Percentiles rank a stretch among this genome's conserved stretches.
Evolutionary conservation across 2,113 vertebrate species (phyloP).

Genomic region (Sprattus sprattus): DNA sequence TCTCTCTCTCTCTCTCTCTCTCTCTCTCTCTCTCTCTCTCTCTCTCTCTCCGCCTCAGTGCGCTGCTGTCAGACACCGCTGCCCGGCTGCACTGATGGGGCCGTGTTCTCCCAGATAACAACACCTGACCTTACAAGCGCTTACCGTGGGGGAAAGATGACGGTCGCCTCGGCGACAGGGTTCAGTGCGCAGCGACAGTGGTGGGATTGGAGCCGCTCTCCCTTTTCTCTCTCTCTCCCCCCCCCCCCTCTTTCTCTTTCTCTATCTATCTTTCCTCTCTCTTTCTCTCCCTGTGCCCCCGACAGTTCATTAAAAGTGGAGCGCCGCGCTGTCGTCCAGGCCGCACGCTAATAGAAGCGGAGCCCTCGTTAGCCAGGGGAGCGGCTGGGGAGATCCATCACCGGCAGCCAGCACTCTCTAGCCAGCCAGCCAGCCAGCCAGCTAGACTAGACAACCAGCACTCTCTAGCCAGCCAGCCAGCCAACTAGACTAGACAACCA

Average conservation of each 20-base stretch:
- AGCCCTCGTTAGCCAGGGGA: constrained; percentile 88
- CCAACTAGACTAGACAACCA: too few relatives aligned
- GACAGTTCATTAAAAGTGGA: constrained; percentile 86
- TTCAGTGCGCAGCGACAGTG: constrained; percentile 54
- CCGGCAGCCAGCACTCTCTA: constrained; percentile 62
- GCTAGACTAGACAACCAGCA: constrained; percentile 41
- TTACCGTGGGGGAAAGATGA: constrained; percentile 61
- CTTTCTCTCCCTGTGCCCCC: constrained; percentile 46
- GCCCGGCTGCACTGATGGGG: constrained; percentile 44
- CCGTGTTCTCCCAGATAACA: constrained; percentile 68
- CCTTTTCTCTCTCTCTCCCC: background rate
- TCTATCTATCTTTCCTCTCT: background rate
- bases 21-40: background rate
- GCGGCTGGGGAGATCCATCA: constrained; percentile 89
- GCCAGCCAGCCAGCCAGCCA: background rate
- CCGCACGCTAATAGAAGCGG: constrained; percentile 88
- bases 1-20: constrained; percentile 53
- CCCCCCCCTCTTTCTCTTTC: background rate
- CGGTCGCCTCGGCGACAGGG: constrained; percentile 29
- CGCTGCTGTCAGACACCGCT: constrained; percentile 75
- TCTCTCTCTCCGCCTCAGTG: constrained; percentile 67
- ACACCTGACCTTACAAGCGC: constrained; percentile 87
- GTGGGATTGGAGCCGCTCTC: constrained; percentile 81
- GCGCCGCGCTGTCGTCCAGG: constrained; percentile 81
- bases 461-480: constrained; percentile 51